A percentile compares a stretch with the other conserved stretches of the same genome.
Conservation (phyloP, 2,888 invertebrate genomes). For the Stenichneumon culpator region DNA sequence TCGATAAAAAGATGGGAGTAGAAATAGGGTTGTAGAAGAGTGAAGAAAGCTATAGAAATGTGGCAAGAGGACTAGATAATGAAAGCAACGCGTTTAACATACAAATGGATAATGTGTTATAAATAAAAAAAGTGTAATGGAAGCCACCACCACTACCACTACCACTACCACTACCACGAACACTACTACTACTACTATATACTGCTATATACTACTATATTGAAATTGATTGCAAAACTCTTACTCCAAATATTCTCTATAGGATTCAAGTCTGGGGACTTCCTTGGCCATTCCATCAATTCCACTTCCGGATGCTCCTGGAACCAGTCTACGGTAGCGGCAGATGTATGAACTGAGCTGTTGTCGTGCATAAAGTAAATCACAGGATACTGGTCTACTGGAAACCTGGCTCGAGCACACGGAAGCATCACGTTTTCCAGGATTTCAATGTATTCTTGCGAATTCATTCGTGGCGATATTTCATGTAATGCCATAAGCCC, state of each 20-base stretch:
- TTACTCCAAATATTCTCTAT: slow-evolving; percentile 72
- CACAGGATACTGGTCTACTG: slow-evolving; percentile 37
- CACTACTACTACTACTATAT: background rate
- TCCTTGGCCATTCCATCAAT: slow-evolving; percentile 61
- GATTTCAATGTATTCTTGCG: slow-evolving; percentile 52
- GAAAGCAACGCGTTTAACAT: no score
- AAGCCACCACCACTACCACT: no score
- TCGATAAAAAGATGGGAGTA: no score
- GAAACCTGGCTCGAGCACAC: slow-evolving; percentile 42
- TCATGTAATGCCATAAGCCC: slow-evolving; percentile 45
- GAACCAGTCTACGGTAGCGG: slow-evolving; percentile 61
- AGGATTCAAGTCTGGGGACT: slow-evolving; percentile 70
- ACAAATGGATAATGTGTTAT: no score
- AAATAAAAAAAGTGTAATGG: no score
- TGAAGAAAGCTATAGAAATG: no score
- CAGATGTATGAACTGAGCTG: slow-evolving; percentile 62
- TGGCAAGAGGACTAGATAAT: no score
- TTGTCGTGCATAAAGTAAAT: slow-evolving; percentile 66
- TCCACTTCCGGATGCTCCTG: slow-evolving; percentile 57
- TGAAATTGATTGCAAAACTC: background rate
- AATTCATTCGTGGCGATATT: slow-evolving; percentile 36
- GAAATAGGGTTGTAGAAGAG: no score
- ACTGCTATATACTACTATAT: no score
- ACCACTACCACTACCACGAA: no score
- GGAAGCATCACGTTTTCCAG: slow-evolving; percentile 61